Percentiles rank a stretch among this genome's conserved stretches.
phyloP scores from a whole-genome alignment of 2,113 vertebrate genomes.

The Eidolon helvum region DNA sequence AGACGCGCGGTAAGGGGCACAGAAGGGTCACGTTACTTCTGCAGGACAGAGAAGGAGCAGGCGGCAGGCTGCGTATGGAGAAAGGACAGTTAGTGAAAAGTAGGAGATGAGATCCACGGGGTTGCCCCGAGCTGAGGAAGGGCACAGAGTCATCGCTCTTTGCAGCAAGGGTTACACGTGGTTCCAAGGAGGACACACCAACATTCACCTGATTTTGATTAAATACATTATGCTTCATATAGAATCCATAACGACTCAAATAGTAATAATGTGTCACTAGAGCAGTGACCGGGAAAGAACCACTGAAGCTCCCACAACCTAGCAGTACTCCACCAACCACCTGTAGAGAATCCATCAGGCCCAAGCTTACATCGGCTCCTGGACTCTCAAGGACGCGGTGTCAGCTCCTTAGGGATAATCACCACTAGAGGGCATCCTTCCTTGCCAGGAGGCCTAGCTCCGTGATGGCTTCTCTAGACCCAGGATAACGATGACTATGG shows the following conservation, averaged over 20 bases:
- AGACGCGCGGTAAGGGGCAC: background rate
- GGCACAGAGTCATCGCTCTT: background rate
- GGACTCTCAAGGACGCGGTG: background rate
- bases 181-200: background rate
- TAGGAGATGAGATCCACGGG: fast-evolving
- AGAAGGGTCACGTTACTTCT: too few relatives aligned
- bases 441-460: background rate
- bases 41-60: background rate
- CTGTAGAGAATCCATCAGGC: background rate
- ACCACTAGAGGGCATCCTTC: background rate
- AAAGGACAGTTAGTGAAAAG: background rate
- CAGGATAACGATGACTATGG: too few relatives aligned
- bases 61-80: background rate
- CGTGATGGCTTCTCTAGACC: background rate
- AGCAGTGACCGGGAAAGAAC: background rate
- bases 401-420: background rate
- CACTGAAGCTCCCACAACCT: fast-evolving
- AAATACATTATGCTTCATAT: background rate
- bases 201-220: background rate
- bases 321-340: too few relatives aligned
- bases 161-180: background rate
- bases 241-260: background rate
- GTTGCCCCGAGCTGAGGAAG: background rate
- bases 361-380: fast-evolving
- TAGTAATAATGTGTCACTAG: background rate